These are phyloP conservation scores for Lapara coniferarum DNA, from an alignment of 2,888 invertebrate genomes.

Conservation along the genomic window DNA sequence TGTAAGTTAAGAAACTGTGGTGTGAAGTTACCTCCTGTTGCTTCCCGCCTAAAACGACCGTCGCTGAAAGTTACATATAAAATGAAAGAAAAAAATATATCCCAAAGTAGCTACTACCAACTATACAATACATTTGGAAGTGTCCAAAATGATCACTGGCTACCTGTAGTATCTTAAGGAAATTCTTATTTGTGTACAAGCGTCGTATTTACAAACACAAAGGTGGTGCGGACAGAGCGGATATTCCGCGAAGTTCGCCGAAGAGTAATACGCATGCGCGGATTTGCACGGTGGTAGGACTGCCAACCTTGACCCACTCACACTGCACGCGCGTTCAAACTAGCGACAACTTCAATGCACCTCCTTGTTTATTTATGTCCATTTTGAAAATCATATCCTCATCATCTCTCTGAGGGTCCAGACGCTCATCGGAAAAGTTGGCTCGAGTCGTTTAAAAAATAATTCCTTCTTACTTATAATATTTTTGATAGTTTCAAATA, in stretches of 20 bases:
- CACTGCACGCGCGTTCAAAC: not conserved
- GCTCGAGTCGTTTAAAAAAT: no score
- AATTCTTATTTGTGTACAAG: not conserved
- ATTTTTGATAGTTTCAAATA: not conserved
- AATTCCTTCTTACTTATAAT: not conserved
- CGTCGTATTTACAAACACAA: not conserved
- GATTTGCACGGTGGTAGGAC: not conserved
- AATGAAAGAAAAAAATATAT: no score
- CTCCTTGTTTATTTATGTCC: constrained; percentile 20
- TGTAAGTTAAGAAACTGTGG: no score
- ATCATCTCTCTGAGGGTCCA: no score
- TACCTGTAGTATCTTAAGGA: no score
- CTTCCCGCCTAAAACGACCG: no score
- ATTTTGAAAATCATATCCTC: constrained; percentile 9
- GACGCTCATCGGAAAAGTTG: not conserved
- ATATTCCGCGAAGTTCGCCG: not conserved
- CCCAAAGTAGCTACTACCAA: no score
- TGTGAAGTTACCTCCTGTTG: no score
- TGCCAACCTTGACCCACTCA: constrained; percentile 5
- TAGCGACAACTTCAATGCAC: constrained; percentile 13
- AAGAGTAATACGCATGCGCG: constrained; percentile 5
- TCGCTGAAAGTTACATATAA: no score
- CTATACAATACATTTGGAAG: no score
- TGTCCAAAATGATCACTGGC: no score
- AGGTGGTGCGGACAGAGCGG: not conserved